Conservation (phyloP, 2,113 vertebrate species). For the Caranx ignobilis region DNA sequence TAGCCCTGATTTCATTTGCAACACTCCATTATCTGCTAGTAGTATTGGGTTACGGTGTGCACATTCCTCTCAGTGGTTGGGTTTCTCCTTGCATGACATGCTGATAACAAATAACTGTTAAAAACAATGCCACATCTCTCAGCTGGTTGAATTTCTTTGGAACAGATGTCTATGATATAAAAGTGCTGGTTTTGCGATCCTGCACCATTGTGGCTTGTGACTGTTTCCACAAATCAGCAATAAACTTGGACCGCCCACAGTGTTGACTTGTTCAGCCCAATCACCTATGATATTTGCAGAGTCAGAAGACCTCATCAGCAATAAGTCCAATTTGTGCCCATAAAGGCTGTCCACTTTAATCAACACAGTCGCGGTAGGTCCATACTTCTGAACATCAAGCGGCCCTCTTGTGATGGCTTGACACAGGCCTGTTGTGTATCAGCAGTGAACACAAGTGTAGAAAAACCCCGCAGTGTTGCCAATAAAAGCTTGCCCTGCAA, state of each 20-base stretch:
- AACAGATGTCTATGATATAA: constrained; percentile 8
- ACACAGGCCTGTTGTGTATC: background rate
- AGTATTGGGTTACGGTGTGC: background rate
- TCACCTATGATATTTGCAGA: constrained; percentile 27
- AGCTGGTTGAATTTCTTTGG: background rate
- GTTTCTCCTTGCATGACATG: background rate
- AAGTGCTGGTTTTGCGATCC: constrained; percentile 16
- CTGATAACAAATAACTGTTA: background rate
- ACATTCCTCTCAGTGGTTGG: background rate
- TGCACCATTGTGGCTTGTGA: constrained; percentile 2
- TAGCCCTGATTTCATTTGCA: constrained; percentile 2
- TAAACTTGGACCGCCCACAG: constrained; percentile 24
- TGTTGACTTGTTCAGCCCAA: constrained; percentile 12
- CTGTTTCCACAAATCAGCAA: constrained; percentile 27
- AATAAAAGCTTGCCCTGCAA: too few relatives aligned
- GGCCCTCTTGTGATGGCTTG: background rate
- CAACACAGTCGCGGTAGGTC: background rate
- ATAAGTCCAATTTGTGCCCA: background rate
- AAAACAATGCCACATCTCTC: background rate
- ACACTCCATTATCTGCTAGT: background rate
- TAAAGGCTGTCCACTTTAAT: constrained; percentile 8
- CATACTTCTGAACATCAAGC: background rate
- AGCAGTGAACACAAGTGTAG: background rate
- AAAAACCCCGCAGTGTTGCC: background rate
- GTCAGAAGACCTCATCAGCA: constrained; percentile 3